Percentiles rank a stretch among this genome's conserved stretches.
These are phyloP conservation scores for Myiagra hebetior DNA, from an alignment of 2,113 vertebrate genomes.

Conservation along the genomic window DNA sequence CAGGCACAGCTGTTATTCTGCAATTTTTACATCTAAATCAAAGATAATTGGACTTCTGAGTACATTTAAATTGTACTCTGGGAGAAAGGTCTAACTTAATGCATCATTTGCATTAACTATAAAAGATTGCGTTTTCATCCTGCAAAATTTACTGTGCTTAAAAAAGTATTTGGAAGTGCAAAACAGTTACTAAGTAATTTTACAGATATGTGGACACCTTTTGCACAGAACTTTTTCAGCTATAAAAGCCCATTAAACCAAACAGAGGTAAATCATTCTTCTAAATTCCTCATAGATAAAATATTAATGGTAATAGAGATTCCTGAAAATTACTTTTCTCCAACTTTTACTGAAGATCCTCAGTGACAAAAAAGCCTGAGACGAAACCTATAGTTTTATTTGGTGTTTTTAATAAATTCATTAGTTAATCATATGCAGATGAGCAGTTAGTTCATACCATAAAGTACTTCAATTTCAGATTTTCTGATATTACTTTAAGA, in stretches of 20 bases:
- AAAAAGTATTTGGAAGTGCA: constrained; percentile 39
- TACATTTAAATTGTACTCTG: constrained; percentile 71
- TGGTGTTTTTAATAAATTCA: neutral
- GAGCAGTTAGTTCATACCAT: neutral
- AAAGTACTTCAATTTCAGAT: neutral
- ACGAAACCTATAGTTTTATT: neutral
- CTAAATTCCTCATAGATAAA: constrained; percentile 12
- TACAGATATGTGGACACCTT: neutral
- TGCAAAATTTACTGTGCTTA: constrained; percentile 62
- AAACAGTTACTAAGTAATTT: constrained; percentile 49
- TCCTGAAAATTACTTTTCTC: constrained; percentile 14
- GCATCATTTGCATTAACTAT: constrained; percentile 66
- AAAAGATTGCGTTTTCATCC: constrained; percentile 58
- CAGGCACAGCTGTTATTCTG: constrained; percentile 64
- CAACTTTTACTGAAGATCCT: constrained; percentile 22
- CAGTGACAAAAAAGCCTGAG: neutral
- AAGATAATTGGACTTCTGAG: constrained; percentile 73
- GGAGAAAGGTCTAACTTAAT: constrained; percentile 63
- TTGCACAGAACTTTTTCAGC: constrained; percentile 26
- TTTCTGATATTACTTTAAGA: neutral
- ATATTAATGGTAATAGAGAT: constrained; percentile 48
- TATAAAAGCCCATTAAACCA: constrained; percentile 42
- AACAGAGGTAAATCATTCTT: constrained; percentile 54
- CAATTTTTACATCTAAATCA: constrained; percentile 71
- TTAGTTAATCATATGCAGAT: neutral